Percentiles rank a stretch among this genome's conserved stretches.
These are phyloP conservation scores for Autographa gamma DNA, from an alignment of 2,888 invertebrate species.

Conservation along the genomic window DNA sequence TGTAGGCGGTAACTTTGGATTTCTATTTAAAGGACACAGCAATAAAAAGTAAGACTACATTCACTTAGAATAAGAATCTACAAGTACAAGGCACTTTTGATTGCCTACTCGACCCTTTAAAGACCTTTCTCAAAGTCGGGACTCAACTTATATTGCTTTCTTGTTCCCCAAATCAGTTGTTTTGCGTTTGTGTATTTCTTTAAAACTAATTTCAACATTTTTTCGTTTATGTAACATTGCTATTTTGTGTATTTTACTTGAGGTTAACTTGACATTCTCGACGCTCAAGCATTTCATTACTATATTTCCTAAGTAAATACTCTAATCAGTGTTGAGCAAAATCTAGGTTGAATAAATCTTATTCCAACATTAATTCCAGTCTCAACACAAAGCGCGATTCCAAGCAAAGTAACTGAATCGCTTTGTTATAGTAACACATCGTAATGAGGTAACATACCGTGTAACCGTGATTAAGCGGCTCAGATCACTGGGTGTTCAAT, in stretches of 20 bases:
- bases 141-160: constrained; percentile 51
- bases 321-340: not conserved
- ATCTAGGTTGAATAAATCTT: not conserved
- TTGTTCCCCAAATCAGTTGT: constrained; percentile 25
- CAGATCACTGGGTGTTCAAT: constrained; percentile 75
- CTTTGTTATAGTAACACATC: constrained; percentile 57
- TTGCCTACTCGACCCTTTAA: constrained; percentile 49
- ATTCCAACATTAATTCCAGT: constrained; percentile 7
- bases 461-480: constrained; percentile 76
- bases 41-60: constrained; percentile 40
- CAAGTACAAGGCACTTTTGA: constrained; percentile 37
- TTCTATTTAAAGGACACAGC: constrained; percentile 29
- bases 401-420: constrained; percentile 34
- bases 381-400: constrained; percentile 10
- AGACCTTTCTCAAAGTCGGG: constrained; percentile 43
- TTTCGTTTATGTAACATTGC: constrained; percentile 9
- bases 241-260: not conserved
- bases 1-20: constrained; percentile 24
- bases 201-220: constrained; percentile 21
- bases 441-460: constrained; percentile 69
- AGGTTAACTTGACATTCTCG: not conserved
- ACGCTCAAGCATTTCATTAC: not conserved
- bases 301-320: not conserved
- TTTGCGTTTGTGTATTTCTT: constrained; percentile 26
- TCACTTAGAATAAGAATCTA: constrained; percentile 33